Evolutionary conservation across 2,113 vertebrate genomes (phyloP).

Genomic region (Vombatus ursinus): DNA sequence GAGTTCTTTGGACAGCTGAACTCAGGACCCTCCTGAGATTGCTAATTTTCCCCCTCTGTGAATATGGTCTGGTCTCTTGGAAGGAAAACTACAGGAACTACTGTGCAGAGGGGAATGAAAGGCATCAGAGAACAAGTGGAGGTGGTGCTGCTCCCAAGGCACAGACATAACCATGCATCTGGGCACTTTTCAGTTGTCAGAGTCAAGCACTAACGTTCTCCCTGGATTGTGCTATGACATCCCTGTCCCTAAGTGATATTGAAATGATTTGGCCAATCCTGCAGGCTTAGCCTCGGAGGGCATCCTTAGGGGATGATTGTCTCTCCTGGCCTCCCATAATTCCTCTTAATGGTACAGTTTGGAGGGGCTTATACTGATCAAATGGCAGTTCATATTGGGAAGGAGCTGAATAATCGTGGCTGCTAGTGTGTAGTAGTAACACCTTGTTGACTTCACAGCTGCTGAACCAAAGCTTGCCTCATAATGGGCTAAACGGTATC

Average conservation of each 20-base stretch:
- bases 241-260: constrained; percentile 10
- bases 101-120: neutral
- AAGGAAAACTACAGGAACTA: neutral
- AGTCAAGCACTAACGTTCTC: neutral
- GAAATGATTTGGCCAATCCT: constrained; percentile 1
- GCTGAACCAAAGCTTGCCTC: constrained; percentile 45
- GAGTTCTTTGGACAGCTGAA: neutral
- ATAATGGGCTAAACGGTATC: constrained; percentile 51
- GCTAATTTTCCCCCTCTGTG: neutral
- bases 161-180: neutral
- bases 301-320: neutral
- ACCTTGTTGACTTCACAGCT: constrained; percentile 47
- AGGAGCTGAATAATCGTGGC: constrained; percentile 28
- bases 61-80: neutral
- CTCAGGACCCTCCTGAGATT: neutral
- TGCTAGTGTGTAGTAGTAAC: constrained; percentile 42
- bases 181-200: neutral
- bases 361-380: neutral
- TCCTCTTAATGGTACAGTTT: neutral
- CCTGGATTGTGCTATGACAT: neutral
- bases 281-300: neutral
- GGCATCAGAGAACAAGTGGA: neutral
- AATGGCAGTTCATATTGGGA: neutral
- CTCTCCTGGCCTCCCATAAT: constrained; percentile 39
- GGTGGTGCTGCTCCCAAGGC: neutral